Evolutionary conservation across 2,797 vertebrate genomes (phyloP), one percentile per base, ranked within the genome.

Genomic region (Anabas testudineus): DNA sequence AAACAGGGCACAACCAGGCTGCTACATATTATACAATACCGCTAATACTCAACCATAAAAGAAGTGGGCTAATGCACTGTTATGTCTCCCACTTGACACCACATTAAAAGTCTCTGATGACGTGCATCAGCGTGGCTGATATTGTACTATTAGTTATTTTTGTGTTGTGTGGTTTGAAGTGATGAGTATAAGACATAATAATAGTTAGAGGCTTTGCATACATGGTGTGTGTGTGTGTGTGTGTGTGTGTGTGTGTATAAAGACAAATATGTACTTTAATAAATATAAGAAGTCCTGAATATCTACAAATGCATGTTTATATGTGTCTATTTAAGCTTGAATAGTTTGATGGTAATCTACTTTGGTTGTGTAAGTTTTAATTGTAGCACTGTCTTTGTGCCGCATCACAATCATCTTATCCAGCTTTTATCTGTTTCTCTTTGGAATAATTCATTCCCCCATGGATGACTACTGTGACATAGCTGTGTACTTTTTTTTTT

Each of bases 341-440:
- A 49, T 73, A 45, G 47, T 76, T 56, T 46, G 46, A 45, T 28
- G 5, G 3, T 69, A 69, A 78, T 68, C 67, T 49, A 43, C 65
- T 64, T 49, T 66, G 22, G 54, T 67, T 83, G 39, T 30, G 41
- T 71, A 63, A 74, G 61, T 47, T 47, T 81, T 48, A 72, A 69
- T 67, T 73, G 28, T 47, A 51, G 39, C 42, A 32, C 79, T 59
- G 42, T 67, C 46, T 57, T 64, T 63, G 24, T 5, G 37, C 54
- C 7, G 21, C 39, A 24, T 42, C 13, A 10, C 14, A 46, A 10
- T 55, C 26, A 54, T 69, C 24, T 57, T 67, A 51, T 68, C 55
- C 67, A 21, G 62, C 61, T 26, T 28, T 62, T 39, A 14, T 70
- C 57, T 39, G 42, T 34, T 49, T 73, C 22, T 22, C 41, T 54